Conservation (phyloP, 2,888 invertebrate species). For the Nipponacmea schrenckii region DNA sequence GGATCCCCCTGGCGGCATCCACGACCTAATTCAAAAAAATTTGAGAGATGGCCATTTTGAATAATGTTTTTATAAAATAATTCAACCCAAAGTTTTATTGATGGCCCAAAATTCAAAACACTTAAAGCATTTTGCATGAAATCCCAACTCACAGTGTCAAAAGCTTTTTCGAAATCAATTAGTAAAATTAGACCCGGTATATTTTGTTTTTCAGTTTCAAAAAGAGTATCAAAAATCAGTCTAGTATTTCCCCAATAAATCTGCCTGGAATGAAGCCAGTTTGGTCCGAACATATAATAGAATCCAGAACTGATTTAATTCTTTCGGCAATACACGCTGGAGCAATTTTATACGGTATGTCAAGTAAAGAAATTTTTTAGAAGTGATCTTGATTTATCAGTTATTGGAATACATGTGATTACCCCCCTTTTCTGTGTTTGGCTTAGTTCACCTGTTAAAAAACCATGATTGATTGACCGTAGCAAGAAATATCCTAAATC, state of each 20-base stretch:
- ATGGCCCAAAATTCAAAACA: slow-evolving; percentile 12
- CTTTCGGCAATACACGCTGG: no score
- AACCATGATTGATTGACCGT: slow-evolving; percentile 6
- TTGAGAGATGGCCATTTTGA: no score
- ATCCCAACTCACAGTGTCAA: slow-evolving; percentile 15
- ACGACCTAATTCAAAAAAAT: no score
- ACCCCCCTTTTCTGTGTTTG: slow-evolving; percentile 11
- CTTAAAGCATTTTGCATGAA: slow-evolving; percentile 9
- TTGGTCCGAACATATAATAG: no score
- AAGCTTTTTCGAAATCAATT: slow-evolving; percentile 15
- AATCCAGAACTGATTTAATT: no score
- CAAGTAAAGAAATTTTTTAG: no score
- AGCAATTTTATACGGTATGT: no score
- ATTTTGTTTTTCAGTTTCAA: neutral
- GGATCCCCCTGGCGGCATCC: no score
- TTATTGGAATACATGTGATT: slow-evolving; percentile 9
- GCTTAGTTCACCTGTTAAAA: neutral
- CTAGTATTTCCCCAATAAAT: slow-evolving; percentile 18
- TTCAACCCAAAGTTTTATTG: slow-evolving; percentile 15
- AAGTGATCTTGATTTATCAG: neutral
- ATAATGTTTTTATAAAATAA: slow-evolving; percentile 5
- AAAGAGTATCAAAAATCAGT: neutral
- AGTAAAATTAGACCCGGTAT: neutral
- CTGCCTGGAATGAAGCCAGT: slow-evolving; percentile 14
- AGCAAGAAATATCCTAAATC: slow-evolving; percentile 5